Evolutionary conservation across 1,140 invertebrate species (phyloP).

Genomic region (Aphaenogaster rudis): DNA sequence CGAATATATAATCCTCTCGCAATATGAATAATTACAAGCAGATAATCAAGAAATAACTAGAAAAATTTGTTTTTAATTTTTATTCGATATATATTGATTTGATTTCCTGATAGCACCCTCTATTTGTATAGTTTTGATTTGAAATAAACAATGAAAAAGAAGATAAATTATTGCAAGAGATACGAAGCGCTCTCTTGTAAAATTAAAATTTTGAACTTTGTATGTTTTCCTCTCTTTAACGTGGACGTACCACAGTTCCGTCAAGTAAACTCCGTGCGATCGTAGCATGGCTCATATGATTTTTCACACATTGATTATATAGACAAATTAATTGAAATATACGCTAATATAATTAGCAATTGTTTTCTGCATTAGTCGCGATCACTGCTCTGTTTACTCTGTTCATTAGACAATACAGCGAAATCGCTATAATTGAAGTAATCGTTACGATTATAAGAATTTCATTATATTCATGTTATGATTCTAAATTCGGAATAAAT

Average conservation of each 20-base stretch:
- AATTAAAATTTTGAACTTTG: not conserved
- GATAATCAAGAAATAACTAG: too few species aligned
- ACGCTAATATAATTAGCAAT: not conserved
- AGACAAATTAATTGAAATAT: not conserved
- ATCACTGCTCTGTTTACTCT: not conserved
- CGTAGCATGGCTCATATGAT: not conserved
- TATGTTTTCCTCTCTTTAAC: not conserved
- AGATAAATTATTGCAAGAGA: too few species aligned
- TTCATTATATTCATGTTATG: not conserved
- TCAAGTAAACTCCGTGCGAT: conserved; percentile 20
- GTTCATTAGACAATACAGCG: not conserved
- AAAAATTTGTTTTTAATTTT: too few species aligned
- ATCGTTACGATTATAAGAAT: not conserved
- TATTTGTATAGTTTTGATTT: too few species aligned
- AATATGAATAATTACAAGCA: too few species aligned
- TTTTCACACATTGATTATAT: not conserved
- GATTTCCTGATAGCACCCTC: too few species aligned
- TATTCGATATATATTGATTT: too few species aligned
- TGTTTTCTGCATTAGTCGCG: not conserved
- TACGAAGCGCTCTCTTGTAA: too few species aligned
- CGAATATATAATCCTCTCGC: too few species aligned
- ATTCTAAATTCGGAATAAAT: conserved; percentile 5
- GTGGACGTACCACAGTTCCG: not conserved
- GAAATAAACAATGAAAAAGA: too few species aligned
- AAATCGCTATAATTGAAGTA: not conserved